Evolutionary conservation across 2,797 vertebrate genomes (phyloP).

Genomic region (Crypturellus tataupa): DNA sequence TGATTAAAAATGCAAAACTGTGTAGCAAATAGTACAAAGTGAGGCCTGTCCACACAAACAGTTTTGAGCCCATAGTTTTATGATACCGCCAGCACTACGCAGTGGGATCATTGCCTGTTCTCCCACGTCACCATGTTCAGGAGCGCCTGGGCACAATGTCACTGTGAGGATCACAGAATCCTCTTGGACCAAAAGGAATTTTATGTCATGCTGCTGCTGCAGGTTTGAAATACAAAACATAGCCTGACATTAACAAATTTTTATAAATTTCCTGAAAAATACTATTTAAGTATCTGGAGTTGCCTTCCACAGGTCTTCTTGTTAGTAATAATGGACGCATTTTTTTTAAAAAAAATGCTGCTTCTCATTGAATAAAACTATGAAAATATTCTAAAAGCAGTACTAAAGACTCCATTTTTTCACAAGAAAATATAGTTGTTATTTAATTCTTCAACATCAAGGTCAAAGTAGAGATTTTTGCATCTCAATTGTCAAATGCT

Average conservation of each 20-base stretch:
- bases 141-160: rapidly evolving
- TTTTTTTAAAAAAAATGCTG: not conserved
- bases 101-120: not conserved
- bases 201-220: not conserved
- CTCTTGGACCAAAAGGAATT: not conserved
- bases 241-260: not conserved
- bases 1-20: not conserved
- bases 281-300: not conserved
- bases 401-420: not conserved
- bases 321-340: not conserved
- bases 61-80: rapidly evolving
- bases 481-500: not conserved
- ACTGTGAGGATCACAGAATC: not conserved
- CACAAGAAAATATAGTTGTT: not conserved
- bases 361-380: not conserved
- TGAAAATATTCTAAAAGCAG: not conserved
- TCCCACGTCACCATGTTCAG: rapidly evolving
- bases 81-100: rapidly evolving
- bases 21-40: not conserved
- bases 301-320: not conserved
- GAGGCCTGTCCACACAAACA: not conserved
- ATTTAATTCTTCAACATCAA: not conserved
- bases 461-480: not conserved
- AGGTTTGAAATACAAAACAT: not conserved
- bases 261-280: not conserved